Evolutionary conservation across 1,140 invertebrate species (phyloP), one percentile per base, ranked within the genome.

Genomic region (Stegodyphus dumicola): DNA sequence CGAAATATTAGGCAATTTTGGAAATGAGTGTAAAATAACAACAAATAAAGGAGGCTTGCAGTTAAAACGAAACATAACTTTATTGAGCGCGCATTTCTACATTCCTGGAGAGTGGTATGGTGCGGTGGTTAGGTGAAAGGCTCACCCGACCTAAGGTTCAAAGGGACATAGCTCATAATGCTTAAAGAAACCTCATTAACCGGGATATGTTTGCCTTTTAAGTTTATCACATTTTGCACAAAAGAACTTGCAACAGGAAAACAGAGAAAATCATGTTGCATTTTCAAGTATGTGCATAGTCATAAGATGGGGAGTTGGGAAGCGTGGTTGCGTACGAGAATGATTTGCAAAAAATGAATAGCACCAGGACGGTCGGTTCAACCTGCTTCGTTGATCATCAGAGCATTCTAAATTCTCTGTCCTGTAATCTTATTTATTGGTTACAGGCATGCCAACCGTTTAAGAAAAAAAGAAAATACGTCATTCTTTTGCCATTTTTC

Each of bases 351-450:
- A 49, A 81, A 81, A 74, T 33, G 70, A 74, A 73, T 81, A 81
- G 79, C 79, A 81, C 79, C 79, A 81, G 79, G 79, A 81, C 79
- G 79, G 79, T 81, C 70, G 79, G 79, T 74, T 80, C 70, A 81
- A 65, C 70, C 79, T 81, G 70, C 56, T 81, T 81, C 70, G 79
- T 74, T 81, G 79, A 74, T 74, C 79, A 52, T 74, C 49, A 70
- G 79, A 60, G 51, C 69, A 53, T 74, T 74, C 71, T 74, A 64
- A 33, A 51, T 48, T 70, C 18, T 54, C 67, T 69, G 11, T 80
- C 56, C 6, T 64, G 13, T n/a, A 74, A 11, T 5, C 51, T 67
- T 81, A 74, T 51, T n/a, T 7, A 67, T n/a, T n/a, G n/a, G 7
- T 67, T 13, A 51, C 48, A 65, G 69, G 70, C 53, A 74, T 17